Conservation (phyloP, 2,888 invertebrate species). For the Heliconius erato region DNA sequence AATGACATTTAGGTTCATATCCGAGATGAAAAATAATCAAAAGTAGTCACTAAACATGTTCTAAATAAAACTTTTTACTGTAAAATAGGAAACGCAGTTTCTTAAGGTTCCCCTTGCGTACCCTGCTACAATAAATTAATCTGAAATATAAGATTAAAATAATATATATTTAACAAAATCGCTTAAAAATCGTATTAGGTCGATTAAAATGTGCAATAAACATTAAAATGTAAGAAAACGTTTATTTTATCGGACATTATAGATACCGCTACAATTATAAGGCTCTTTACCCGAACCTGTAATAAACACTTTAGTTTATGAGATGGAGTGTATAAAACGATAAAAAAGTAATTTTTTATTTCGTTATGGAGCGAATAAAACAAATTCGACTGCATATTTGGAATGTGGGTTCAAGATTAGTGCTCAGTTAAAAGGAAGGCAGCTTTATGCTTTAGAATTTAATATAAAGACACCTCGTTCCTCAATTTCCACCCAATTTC, state of each 20-base stretch:
- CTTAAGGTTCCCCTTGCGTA: not conserved
- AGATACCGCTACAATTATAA: conserved; percentile 26
- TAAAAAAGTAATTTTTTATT: not conserved
- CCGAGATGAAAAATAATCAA: not conserved
- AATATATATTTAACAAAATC: not conserved
- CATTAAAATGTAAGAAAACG: conserved; percentile 28
- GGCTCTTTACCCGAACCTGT: conserved; percentile 11
- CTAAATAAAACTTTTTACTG: not conserved
- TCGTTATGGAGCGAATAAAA: not conserved
- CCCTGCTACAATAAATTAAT: not conserved
- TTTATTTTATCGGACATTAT: conserved; percentile 6
- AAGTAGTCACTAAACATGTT: not conserved
- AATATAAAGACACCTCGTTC: too few relatives aligned
- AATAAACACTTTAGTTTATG: conserved; percentile 43
- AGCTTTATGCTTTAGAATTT: too few relatives aligned
- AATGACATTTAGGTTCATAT: not conserved
- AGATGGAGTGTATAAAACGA: conserved; percentile 23
- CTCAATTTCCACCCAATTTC: too few relatives aligned
- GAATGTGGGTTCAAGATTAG: too few relatives aligned
- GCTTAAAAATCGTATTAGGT: conserved; percentile 8
- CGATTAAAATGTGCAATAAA: conserved; percentile 37
- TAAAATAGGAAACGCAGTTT: not conserved
- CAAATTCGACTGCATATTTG: too few relatives aligned
- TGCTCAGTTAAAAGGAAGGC: too few relatives aligned
- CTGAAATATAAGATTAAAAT: not conserved